Evolutionary conservation across 2,113 vertebrate genomes (phyloP).

Genomic region (Fregetta grallaria): DNA sequence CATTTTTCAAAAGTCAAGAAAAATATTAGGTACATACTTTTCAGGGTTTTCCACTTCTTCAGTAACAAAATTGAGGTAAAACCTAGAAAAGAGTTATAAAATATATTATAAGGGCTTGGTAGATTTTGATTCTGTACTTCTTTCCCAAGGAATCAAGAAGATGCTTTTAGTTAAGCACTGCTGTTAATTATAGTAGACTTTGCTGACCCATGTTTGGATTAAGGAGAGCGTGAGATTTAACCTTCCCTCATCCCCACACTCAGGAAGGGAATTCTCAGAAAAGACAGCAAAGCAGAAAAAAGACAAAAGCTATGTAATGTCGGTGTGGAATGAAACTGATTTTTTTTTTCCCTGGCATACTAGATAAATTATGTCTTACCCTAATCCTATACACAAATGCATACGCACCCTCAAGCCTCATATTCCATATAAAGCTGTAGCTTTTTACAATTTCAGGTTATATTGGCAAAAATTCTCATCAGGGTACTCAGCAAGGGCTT

Average conservation of each 20-base stretch:
- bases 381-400: background rate
- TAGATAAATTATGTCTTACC: background rate
- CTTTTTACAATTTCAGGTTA: background rate
- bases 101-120: background rate
- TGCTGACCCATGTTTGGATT: background rate
- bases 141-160: background rate
- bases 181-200: background rate
- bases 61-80: slow-evolving; percentile 97
- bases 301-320: background rate
- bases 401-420: background rate
- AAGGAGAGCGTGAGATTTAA: background rate
- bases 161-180: background rate
- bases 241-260: background rate
- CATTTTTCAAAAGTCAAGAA: background rate
- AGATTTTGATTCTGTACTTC: background rate
- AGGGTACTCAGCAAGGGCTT: background rate
- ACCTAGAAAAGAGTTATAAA: slow-evolving; percentile 78
- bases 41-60: slow-evolving; percentile 95
- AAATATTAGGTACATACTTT: slow-evolving; percentile 76
- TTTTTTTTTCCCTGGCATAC: background rate
- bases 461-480: background rate
- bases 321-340: background rate
- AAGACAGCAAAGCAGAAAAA: background rate
- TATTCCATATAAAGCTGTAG: background rate
- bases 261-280: background rate